Percentiles rank a stretch among this genome's conserved stretches.
These are phyloP conservation scores for Troilus luridus DNA, from an alignment of 2,888 invertebrate genomes.

Conservation along the genomic window DNA sequence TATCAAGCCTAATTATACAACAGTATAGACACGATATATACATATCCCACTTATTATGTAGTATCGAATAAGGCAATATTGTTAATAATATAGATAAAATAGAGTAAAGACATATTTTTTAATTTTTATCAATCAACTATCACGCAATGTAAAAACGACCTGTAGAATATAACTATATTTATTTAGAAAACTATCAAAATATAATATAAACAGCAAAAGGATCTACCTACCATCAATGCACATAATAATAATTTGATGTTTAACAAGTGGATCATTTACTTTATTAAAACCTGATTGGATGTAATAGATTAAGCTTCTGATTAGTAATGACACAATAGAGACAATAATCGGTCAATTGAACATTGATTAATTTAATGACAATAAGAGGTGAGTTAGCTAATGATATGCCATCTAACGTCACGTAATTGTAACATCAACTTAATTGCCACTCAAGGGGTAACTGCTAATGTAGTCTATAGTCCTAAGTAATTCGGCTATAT, in stretches of 20 bases:
- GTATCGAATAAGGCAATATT: no score
- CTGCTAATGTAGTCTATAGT: neutral
- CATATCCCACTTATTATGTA: no score
- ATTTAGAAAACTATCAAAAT: neutral
- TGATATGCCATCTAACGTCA: neutral
- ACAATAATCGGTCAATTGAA: constrained; percentile 29
- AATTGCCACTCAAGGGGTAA: neutral
- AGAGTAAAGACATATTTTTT: no score
- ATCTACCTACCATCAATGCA: neutral
- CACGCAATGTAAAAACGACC: no score
- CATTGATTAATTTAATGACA: constrained; percentile 9
- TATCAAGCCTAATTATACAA: no score
- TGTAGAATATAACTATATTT: no score
- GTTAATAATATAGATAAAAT: no score
- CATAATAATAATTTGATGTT: neutral
- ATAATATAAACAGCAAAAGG: neutral
- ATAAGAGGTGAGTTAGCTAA: neutral
- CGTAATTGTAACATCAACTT: constrained; percentile 32
- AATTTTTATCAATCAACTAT: no score
- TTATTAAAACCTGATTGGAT: neutral
- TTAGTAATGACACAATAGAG: neutral
- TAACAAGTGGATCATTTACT: neutral
- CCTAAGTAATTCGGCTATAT: neutral
- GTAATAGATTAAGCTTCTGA: neutral
- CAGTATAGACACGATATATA: no score